Evolutionary conservation across 2,888 invertebrate species (phyloP), one percentile per base, ranked within the genome.

Genomic region (Diarsia rubi): DNA sequence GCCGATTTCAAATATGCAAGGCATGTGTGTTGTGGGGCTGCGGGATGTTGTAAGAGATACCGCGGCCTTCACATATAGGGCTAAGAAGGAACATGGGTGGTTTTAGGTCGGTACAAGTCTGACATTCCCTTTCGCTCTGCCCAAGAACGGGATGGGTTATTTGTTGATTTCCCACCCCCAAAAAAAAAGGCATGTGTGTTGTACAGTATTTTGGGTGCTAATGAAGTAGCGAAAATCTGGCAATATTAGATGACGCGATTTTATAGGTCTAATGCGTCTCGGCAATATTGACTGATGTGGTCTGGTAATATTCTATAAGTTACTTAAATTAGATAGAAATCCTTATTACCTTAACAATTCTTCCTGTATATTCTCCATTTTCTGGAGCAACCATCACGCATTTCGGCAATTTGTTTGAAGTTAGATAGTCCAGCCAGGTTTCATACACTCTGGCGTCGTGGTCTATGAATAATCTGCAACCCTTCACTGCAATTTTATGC

Each of bases 401-500:
- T 79, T 90, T 84, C 6, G 89, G 88, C 14, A 90, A 67, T 44
- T 83, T 82, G 63, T 90, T 90, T 12, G 86, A 69, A 6, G 69
- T 69, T 31, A 90, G 80, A 75, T 88, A 90, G 47, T 70, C 76
- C 9, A 73, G 37, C 90, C 90, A 90, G 27, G 77, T 78, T 81
- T 89, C 78, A 73, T 90, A 90, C 2, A 90, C 90, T 73, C 90
- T 86, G 5, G 84, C 90, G 60, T 90, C 89, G 64, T 90, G 90
- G 71, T 90, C 90, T 68, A 90, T 88, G 68, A 83, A 90, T 57
- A 88, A 60, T 69, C 80, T 85, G 74, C 90, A 90, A n/a, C 86
- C 78, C 60, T 84, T 87, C 21, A 57, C 90, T 90, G 78, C 44
- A 87, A 89, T 63, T 78, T 52, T 16, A 52, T 19, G 31, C 19